phyloP scores from a whole-genome alignment of 2,797 vertebrate genomes.

The Poeciliopsis turneri region DNA sequence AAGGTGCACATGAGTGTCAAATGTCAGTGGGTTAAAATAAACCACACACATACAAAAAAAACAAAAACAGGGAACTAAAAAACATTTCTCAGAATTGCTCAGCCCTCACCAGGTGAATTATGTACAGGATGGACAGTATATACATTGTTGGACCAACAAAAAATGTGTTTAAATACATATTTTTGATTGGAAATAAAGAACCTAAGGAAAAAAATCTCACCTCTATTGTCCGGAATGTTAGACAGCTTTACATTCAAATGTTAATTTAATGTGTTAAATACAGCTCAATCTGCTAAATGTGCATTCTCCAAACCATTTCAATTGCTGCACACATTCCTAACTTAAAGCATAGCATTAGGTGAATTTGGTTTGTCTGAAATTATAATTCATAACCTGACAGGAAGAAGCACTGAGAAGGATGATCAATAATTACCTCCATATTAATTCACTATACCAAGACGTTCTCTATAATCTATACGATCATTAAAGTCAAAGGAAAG shows the following conservation, averaged over 20 bases:
- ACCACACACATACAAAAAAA: conserved; percentile 4
- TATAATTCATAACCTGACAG: conserved; percentile 8
- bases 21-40: background rate
- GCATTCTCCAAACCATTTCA: background rate
- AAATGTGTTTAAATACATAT: background rate
- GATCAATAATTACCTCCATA: background rate
- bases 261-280: background rate
- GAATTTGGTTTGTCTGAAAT: conserved; percentile 5
- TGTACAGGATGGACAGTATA: conserved; percentile 17
- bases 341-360: background rate
- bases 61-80: background rate
- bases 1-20: background rate
- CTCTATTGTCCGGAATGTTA: background rate
- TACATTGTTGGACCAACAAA: background rate
- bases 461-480: conserved; percentile 8
- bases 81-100: background rate
- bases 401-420: conserved; percentile 17
- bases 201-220: background rate
- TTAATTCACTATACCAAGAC: conserved; percentile 15
- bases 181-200: conserved; percentile 1
- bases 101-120: background rate
- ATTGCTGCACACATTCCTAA: background rate
- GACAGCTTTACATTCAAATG: background rate
- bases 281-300: background rate
- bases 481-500: conserved; percentile 4